phyloP scores from a whole-genome alignment of 92 coral and sea anemone genomes.

The Epizoanthus scotinus region DNA sequence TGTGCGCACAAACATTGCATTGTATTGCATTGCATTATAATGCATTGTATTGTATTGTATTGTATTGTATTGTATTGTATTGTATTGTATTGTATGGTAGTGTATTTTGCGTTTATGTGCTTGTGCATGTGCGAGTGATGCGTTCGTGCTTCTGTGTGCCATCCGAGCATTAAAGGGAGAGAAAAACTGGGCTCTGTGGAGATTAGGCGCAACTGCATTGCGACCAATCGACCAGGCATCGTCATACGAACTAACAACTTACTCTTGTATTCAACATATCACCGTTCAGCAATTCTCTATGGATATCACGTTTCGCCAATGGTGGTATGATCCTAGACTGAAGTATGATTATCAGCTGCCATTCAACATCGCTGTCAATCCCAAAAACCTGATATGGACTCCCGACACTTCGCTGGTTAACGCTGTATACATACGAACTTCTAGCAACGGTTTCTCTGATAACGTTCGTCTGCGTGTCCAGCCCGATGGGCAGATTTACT shows the following conservation, averaged over 20 bases:
- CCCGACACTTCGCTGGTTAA: constrained; percentile 75
- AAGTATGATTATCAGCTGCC: constrained; percentile 40
- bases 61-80: no score
- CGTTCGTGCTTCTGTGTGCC: no score
- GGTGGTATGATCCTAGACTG: constrained; percentile 75
- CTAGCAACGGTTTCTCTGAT: not conserved
- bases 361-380: constrained; percentile 65
- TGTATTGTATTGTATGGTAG: no score
- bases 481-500: constrained; percentile 8
- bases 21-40: no score
- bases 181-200: no score
- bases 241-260: not conserved
- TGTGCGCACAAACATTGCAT: no score
- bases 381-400: constrained; percentile 63
- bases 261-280: not conserved
- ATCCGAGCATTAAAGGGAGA: no score
- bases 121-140: no score
- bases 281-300: constrained; percentile 52
- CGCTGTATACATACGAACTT: constrained; percentile 37
- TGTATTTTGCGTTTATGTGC: no score
- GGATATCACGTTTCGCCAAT: constrained; percentile 72
- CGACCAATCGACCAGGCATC: not conserved
- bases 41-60: no score
- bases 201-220: not conserved
- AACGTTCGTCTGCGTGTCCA: constrained; percentile 3